Base-by-base conservation (phyloP, 2,797 vertebrate species). In the Crypturellus tataupa region DNA sequence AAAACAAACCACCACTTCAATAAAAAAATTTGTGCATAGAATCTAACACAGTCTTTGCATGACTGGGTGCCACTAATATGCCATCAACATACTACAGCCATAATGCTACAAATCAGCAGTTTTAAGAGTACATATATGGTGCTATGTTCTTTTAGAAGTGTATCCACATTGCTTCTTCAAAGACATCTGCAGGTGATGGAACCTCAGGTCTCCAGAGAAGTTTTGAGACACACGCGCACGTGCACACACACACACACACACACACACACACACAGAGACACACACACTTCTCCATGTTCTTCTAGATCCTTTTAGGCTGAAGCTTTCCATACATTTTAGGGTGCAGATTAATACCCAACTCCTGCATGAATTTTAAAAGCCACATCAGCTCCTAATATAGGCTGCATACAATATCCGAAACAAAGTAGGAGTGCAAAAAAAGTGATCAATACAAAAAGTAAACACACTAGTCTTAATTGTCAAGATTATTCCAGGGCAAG, bases 401-500 rank as follows among this genome's bases (percentile, higher is more conserved):
- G 97, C 97, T 95, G 96, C 96, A 96, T 94, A 97, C 95, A 96
- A 97, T 89, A 95, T 92, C 84, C 89, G 85, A 97, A 97, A 97
- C 96, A 96, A 95, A 97, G 94, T 85, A 98, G 97, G 97, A 98
- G 98, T 98, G 98, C 97, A 98, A 98, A 98, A 97, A 97, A 97
- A 96, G 97, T 96, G 98, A 97, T 97, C 97, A 95, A 97, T 98
- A 98, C 95, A 98, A 98, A 98, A 98, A 98, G 97, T 98, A 98
- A 98, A 98, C 98, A 97, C 97, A 96, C 97, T 96, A 96, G 96
- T 97, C 97, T 98, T 95, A 97, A 97, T 97, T 98, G 97, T 98
- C 98, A 98, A 98, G 98, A 98, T 96, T 98, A 97, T 97, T 96
- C 97, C 96, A 98, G 98, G 97, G 98, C 97, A 98, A 97, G 97